Percentiles rank a stretch among this genome's conserved stretches.
phyloP scores from a whole-genome alignment of 2,797 vertebrate genomes.

The Clarias fuscus region DNA sequence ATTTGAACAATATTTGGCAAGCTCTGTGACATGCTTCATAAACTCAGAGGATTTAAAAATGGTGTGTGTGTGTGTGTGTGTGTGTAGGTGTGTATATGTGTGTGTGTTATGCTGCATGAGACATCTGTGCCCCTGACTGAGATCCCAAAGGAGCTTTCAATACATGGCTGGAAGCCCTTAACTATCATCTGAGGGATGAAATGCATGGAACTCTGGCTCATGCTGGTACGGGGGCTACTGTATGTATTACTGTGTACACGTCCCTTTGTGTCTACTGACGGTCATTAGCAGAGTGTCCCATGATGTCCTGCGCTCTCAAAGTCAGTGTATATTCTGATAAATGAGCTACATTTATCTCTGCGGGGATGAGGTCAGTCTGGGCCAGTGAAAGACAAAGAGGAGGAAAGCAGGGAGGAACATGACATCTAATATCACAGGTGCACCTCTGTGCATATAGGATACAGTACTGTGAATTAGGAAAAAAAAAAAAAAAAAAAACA shows the following conservation, averaged over 20 bases:
- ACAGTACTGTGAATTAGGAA: neutral
- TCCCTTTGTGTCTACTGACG: conserved; percentile 32
- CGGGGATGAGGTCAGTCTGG: conserved; percentile 11
- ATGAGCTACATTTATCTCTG: conserved; percentile 40
- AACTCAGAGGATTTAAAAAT: neutral
- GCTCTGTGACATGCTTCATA: conserved; percentile 1
- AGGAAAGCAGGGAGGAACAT: neutral
- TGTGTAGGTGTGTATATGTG: conserved; percentile 9
- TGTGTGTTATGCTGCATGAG: conserved; percentile 5
- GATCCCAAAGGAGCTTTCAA: conserved; percentile 25
- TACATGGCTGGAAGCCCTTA: conserved; percentile 23
- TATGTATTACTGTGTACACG: neutral
- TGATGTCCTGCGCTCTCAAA: conserved; percentile 27
- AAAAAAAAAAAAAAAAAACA: neutral
- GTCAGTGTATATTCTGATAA: conserved; percentile 35
- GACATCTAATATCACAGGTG: neutral
- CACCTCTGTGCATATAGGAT: neutral
- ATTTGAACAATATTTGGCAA: conserved; percentile 22
- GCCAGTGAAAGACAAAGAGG: conserved; percentile 21
- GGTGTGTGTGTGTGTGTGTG: conserved; percentile 1
- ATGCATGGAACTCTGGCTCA: conserved; percentile 8
- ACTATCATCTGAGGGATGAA: conserved; percentile 16
- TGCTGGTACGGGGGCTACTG: neutral
- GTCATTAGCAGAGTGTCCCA: conserved; percentile 44
- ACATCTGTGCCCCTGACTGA: conserved; percentile 31